Conservation (phyloP, 2,888 invertebrate species). For the Pristionchus mayeri region DNA sequence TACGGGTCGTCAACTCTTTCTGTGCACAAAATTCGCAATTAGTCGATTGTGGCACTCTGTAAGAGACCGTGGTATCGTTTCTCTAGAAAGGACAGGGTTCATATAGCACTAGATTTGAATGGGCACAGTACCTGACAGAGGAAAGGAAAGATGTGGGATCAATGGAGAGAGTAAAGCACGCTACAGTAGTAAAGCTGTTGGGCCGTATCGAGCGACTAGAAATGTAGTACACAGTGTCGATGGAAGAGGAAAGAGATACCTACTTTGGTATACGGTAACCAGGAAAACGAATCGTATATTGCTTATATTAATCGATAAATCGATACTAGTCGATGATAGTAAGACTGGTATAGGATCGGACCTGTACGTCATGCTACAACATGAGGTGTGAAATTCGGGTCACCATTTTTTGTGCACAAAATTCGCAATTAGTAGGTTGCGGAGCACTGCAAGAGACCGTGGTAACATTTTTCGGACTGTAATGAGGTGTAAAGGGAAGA, state of each 20-base stretch:
- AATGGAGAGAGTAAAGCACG: neutral
- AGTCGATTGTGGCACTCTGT: too few species aligned
- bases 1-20: too few species aligned
- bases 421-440: too few species aligned
- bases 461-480: neutral
- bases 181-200: neutral
- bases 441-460: neutral
- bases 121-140: conserved; percentile 4
- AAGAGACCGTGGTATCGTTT: too few species aligned
- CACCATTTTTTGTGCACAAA: too few species aligned
- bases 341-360: neutral
- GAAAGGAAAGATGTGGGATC: neutral
- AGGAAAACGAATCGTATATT: neutral
- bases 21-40: too few species aligned
- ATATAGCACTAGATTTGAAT: conserved; percentile 20
- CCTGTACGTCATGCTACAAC: too few species aligned
- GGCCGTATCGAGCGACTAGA: neutral
- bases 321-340: neutral
- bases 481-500: neutral
- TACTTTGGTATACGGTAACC: neutral
- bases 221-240: neutral
- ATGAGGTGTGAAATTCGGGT: too few species aligned
- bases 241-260: neutral
- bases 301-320: neutral
- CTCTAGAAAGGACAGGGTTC: neutral